phyloP scores from a whole-genome alignment of 1,140 invertebrate genomes.

The Pogonus chalceus region DNA sequence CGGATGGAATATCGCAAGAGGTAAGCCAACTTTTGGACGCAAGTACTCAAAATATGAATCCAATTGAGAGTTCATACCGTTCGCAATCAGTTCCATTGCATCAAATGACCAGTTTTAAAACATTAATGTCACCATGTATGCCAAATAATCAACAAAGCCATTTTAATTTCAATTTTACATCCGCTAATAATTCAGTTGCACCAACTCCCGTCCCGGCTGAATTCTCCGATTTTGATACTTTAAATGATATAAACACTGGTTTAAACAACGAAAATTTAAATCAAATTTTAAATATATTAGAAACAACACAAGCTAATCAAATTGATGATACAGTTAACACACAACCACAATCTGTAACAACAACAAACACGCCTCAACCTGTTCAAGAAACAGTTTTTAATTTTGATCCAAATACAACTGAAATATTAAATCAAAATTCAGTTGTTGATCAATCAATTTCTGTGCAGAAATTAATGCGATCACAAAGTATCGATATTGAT shows the following conservation, averaged over 20 bases:
- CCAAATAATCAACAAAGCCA: slow-evolving; percentile 12
- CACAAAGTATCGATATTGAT: slow-evolving; percentile 27
- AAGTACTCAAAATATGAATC: slow-evolving; percentile 29
- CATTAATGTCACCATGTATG: slow-evolving; percentile 31
- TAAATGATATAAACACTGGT: slow-evolving; percentile 41
- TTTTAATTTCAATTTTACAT: slow-evolving; percentile 38
- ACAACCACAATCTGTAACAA: slow-evolving; percentile 27
- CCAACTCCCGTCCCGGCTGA: slow-evolving; percentile 59
- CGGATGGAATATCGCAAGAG: slow-evolving; percentile 40
- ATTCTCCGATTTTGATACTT: slow-evolving; percentile 53
- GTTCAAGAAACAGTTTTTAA: background rate
- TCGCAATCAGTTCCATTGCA: slow-evolving; percentile 69
- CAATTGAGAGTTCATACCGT: slow-evolving; percentile 37
- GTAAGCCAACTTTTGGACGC: slow-evolving; percentile 44
- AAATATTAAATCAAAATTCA: background rate
- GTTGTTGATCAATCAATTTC: slow-evolving; percentile 1
- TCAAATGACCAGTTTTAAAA: slow-evolving; percentile 41
- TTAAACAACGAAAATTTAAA: slow-evolving; percentile 40
- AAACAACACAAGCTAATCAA: slow-evolving; percentile 16
- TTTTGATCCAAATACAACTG: background rate
- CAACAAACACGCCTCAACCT: slow-evolving; percentile 34
- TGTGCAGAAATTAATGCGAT: slow-evolving; percentile 18
- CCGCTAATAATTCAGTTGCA: slow-evolving; percentile 52
- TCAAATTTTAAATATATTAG: slow-evolving; percentile 41
- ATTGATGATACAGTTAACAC: background rate